Percentiles rank a stretch among this genome's conserved stretches.
These are phyloP conservation scores for Poecilobothrus nobilitatus DNA, from an alignment of 2,888 invertebrate genomes.

Conservation along the genomic window DNA sequence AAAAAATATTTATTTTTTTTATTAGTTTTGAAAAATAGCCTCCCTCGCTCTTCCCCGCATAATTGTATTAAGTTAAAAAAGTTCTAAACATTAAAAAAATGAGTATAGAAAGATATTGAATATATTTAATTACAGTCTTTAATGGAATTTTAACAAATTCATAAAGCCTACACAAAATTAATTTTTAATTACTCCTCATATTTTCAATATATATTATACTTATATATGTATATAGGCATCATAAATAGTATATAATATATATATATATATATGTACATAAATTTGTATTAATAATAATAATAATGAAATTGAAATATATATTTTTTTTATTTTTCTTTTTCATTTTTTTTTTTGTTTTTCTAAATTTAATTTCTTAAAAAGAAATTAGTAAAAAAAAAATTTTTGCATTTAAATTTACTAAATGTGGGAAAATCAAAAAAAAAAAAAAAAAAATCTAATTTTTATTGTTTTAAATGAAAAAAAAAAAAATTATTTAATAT, in stretches of 20 bases:
- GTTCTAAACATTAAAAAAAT: no score
- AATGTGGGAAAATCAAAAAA: neutral
- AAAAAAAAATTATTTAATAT: neutral
- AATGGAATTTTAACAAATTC: no score
- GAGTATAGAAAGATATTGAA: no score
- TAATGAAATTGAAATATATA: neutral
- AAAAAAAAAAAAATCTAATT: neutral
- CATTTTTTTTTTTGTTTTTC: neutral
- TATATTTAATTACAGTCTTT: no score
- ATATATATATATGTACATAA: neutral
- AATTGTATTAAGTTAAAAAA: no score
- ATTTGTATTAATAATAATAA: neutral
- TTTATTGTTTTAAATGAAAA: neutral
- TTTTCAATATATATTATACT: neutral
- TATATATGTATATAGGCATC: neutral
- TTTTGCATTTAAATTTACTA: neutral
- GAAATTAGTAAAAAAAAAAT: neutral
- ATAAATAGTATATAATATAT: neutral
- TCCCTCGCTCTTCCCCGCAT: no score
- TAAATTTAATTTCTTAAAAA: slow-evolving; percentile 9
- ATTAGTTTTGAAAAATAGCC: no score
- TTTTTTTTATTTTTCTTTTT: neutral
- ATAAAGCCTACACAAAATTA: no score
- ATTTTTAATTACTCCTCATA: no score
- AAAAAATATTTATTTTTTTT: no score